Evolutionary conservation across 2,888 invertebrate species (phyloP), one percentile per base, ranked within the genome.

Genomic region (Maniola hyperantus): DNA sequence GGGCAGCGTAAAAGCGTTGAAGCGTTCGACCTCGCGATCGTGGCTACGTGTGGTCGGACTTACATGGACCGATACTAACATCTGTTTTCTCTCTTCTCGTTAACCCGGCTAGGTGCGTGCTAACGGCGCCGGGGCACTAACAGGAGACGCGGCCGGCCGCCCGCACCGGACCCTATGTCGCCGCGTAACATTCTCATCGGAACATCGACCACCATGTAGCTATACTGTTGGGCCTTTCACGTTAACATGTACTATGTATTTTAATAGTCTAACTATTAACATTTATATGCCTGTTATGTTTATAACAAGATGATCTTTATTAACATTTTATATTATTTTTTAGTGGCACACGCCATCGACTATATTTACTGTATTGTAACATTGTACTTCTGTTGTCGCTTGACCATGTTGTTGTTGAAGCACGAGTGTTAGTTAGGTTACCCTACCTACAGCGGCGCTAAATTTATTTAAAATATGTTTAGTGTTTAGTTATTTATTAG

Each of bases 71-170:
- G 87, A 92, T 92, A 94, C 94, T 94, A 94, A 94, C 94, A 94
- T 94, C 94, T 94, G 94, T 94, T 94, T 94, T 93, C 93, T 93
- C 93, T 94, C 94, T 94, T 94, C 94, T 94, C 93, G 94, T 94
- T 94, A 94, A 94, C 94, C 93, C 93, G 94, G 94, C 94, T 95
- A 95, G 95, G 95, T 95, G 95, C 95, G 95, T 95, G 95, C 95
- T 95, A 95, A 95, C 94, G 93, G 92, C 93, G 90, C 86, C 84
- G 91, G 85, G 89, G 91, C 87, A 91, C 88, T 92, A 92, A 92
- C 90, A 80, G 88, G 82, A 87, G 89, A 79, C 77, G 83, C 83
- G 85, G 84, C 83, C 84, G 85, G 81, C 82, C 84, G 79, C 81
- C 77, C 79, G 78, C 81, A 80, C 81, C 79, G 83, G 84, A 79